These are phyloP conservation scores for Laupala kohalensis DNA, from an alignment of 1,140 invertebrate genomes.

Conservation along the genomic window DNA sequence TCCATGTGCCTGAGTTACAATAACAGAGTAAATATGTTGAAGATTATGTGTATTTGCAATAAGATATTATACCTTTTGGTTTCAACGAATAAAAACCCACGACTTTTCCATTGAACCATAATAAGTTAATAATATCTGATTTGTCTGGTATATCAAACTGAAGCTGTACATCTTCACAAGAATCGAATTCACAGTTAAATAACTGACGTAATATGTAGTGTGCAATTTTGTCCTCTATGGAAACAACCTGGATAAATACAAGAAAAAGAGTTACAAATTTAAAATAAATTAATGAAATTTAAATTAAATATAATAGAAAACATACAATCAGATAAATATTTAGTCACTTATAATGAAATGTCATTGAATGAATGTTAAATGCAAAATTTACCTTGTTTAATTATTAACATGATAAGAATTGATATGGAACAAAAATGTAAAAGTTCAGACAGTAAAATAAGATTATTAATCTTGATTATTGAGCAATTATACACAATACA, in stretches of 20 bases:
- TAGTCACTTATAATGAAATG: neutral
- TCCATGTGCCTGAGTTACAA: neutral
- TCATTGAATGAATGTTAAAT: neutral
- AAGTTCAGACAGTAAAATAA: too few relatives aligned
- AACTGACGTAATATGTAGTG: slow-evolving; percentile 21
- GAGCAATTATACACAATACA: too few relatives aligned
- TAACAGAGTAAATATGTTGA: neutral
- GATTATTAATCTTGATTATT: too few relatives aligned
- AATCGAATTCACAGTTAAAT: slow-evolving; percentile 17
- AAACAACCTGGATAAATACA: too few relatives aligned
- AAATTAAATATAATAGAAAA: neutral
- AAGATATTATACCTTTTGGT: slow-evolving; percentile 19
- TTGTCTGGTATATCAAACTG: slow-evolving; percentile 17
- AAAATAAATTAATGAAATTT: neutral
- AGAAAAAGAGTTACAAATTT: neutral
- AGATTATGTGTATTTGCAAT: neutral
- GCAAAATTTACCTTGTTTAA: neutral
- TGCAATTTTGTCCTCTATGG: slow-evolving; percentile 17
- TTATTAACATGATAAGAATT: neutral
- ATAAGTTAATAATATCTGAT: slow-evolving; percentile 19
- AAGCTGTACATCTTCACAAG: slow-evolving; percentile 14
- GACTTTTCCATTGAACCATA: slow-evolving; percentile 20
- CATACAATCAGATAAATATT: neutral
- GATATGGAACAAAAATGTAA: too few relatives aligned
- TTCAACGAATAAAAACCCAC: slow-evolving; percentile 23